phyloP scores from a whole-genome alignment of 2,113 vertebrate species.

The Ginglymostoma cirratum region DNA sequence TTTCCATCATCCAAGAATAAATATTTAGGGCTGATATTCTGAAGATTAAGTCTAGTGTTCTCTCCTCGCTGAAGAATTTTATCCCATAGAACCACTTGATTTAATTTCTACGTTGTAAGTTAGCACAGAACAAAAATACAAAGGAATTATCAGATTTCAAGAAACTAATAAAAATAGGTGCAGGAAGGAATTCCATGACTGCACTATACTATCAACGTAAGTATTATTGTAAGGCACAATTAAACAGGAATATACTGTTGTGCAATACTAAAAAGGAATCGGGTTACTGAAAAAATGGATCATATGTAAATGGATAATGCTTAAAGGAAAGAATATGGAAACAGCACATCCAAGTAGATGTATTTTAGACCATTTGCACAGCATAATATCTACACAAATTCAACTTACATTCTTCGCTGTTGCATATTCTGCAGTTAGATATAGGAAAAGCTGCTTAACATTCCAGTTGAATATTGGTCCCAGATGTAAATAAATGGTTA shows the following conservation, averaged over 20 bases:
- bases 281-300: neutral
- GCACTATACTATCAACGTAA: neutral
- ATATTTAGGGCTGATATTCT: conserved; percentile 15
- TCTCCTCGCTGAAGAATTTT: neutral
- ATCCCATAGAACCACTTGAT: conserved; percentile 38
- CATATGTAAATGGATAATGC: neutral
- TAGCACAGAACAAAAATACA: neutral
- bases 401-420: conserved; percentile 36
- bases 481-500: conserved; percentile 27
- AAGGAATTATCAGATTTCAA: neutral
- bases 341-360: neutral
- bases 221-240: neutral
- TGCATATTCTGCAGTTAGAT: conserved; percentile 33
- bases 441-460: conserved; percentile 38
- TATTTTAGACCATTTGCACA: neutral
- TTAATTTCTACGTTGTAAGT: neutral
- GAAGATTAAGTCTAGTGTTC: conserved; percentile 3
- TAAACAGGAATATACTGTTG: neutral
- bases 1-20: conserved; percentile 38
- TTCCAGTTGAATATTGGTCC: conserved; percentile 36
- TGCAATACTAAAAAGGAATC: neutral
- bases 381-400: neutral
- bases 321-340: neutral
- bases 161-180: neutral
- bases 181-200: neutral